A percentile compares a stretch with the other conserved stretches of the same genome.
Evolutionary conservation across 2,888 invertebrate species (phyloP).

Genomic region (Meiosimyza decipiens): DNA sequence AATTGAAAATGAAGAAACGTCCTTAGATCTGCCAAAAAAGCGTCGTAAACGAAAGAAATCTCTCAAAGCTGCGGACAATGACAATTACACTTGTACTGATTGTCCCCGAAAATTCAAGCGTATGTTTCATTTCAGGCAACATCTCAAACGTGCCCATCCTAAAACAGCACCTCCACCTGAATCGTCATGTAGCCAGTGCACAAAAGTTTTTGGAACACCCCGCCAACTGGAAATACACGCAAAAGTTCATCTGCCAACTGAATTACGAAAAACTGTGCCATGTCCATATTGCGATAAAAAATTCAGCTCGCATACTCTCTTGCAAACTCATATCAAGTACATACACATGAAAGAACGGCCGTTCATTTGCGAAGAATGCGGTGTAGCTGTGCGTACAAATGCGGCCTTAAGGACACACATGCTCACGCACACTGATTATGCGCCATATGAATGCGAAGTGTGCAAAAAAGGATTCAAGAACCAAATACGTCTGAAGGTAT

Average conservation of each 20-base stretch:
- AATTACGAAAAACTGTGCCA: conserved; percentile 48
- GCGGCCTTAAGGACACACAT: conserved; percentile 68
- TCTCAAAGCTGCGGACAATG: neutral
- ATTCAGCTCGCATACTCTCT: conserved; percentile 53
- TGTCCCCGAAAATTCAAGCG: conserved; percentile 40
- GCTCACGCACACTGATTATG: conserved; percentile 68
- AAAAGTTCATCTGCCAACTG: conserved; percentile 51
- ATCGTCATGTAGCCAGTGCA: conserved; percentile 45
- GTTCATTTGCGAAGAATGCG: conserved; percentile 69
- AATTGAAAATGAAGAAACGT: conserved; percentile 5
- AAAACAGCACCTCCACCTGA: conserved; percentile 28
- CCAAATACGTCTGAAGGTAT: conserved; percentile 54
- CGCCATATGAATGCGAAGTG: conserved; percentile 67
- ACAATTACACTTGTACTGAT: conserved; percentile 31
- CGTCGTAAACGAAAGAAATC: conserved; percentile 18
- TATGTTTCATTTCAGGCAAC: conserved; percentile 42
- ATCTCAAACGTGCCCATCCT: conserved; percentile 47
- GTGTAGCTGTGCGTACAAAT: conserved; percentile 67
- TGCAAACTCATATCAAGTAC: conserved; percentile 56
- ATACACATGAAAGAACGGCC: conserved; percentile 65
- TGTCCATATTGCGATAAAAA: conserved; percentile 61
- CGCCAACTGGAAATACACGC: conserved; percentile 43
- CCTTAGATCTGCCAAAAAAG: conserved; percentile 22
- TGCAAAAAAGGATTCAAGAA: conserved; percentile 66
- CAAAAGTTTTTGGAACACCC: conserved; percentile 39